Conservation (phyloP, 2,113 vertebrate species). For the Mesoclemmys tuberculata region DNA sequence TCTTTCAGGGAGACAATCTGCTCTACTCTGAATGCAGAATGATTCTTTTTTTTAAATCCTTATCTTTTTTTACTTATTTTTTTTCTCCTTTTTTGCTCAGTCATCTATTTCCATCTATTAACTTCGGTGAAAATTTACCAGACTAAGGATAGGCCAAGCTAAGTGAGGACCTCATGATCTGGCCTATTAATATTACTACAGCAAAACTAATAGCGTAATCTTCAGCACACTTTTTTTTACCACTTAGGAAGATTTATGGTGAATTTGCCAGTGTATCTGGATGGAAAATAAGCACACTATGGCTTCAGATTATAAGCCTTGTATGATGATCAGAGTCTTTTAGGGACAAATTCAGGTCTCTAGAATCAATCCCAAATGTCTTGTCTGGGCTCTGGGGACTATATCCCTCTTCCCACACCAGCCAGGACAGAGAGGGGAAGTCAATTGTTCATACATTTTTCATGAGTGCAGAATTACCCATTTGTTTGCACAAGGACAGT, state of each 20-base stretch:
- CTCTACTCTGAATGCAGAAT: background rate
- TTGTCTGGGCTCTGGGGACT: constrained; percentile 31
- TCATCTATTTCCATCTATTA: background rate
- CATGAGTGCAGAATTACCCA: background rate
- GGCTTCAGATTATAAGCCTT: background rate
- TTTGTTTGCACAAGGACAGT: too few species aligned
- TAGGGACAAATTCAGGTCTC: background rate
- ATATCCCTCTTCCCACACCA: background rate
- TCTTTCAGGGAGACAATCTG: background rate
- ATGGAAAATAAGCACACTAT: background rate
- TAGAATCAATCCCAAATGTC: background rate
- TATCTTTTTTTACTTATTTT: background rate
- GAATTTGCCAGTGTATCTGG: background rate
- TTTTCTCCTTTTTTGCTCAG: background rate
- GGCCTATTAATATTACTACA: background rate
- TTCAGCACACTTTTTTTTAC: background rate
- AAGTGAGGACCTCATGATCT: background rate
- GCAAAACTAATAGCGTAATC: background rate
- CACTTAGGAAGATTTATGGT: constrained; percentile 1
- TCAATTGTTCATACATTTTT: constrained; percentile 56
- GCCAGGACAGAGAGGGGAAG: constrained; percentile 10
- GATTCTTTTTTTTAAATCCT: background rate
- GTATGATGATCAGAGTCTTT: background rate
- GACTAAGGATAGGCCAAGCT: background rate
- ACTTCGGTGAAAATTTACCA: background rate